These are phyloP conservation scores for Aphelocoma californica DNA, from an alignment of 2,797 vertebrate species.

Conservation along the genomic window DNA sequence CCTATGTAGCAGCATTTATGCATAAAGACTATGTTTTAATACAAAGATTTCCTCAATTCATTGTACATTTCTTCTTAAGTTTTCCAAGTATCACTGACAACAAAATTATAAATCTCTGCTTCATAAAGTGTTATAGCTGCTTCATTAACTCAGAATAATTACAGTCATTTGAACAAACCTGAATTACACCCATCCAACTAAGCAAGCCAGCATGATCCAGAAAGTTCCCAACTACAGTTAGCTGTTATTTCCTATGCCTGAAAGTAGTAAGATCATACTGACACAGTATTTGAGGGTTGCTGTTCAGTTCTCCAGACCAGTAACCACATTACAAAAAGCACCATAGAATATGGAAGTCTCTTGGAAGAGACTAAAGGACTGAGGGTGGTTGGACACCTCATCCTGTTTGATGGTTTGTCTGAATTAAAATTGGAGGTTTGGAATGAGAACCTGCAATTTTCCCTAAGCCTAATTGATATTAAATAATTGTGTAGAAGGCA, in stretches of 20 bases:
- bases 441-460: neutral
- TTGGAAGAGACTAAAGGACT: neutral
- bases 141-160: constrained; percentile 50
- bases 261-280: neutral
- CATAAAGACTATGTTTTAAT: neutral
- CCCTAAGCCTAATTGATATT: neutral
- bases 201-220: neutral
- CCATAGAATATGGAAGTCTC: neutral
- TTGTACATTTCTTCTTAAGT: neutral
- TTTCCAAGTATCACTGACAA: neutral
- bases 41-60: neutral
- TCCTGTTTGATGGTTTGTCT: neutral
- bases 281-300: neutral
- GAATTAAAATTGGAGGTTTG: neutral
- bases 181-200: constrained; percentile 24
- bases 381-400: neutral
- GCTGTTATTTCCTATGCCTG: neutral
- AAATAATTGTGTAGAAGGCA: neutral
- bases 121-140: constrained; percentile 25
- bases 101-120: constrained; percentile 30
- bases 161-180: constrained; percentile 5
- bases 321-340: neutral
- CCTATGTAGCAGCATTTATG: neutral
- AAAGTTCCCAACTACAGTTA: neutral
- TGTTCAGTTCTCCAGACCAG: neutral